Percentiles rank a stretch among this genome's conserved stretches.
Evolutionary conservation across 2,797 vertebrate genomes (phyloP).

Genomic region (Chromis chromis): DNA sequence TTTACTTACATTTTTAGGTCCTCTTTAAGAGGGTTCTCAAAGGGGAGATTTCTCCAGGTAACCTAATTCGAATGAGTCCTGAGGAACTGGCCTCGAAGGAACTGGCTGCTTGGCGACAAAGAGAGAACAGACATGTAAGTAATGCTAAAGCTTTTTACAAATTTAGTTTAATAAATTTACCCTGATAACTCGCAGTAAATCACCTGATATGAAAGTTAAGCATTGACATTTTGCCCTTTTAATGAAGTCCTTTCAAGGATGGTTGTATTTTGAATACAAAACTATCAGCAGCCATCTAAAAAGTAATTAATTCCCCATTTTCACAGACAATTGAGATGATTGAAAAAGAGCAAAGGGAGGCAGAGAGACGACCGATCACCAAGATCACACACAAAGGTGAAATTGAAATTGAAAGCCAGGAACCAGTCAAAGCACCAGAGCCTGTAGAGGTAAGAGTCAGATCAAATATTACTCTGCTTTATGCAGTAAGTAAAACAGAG

Average conservation of each 20-base stretch:
- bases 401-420: conserved; percentile 98
- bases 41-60: conserved; percentile 94
- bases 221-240: background rate
- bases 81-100: conserved; percentile 98
- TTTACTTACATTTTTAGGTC: conserved; percentile 73
- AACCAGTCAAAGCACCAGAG: conserved; percentile 92
- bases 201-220: background rate
- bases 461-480: background rate
- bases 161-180: background rate
- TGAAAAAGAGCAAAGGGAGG: conserved; percentile 98
- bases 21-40: conserved; percentile 95
- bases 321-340: conserved; percentile 99
- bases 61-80: conserved; percentile 97
- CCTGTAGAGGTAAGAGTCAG: conserved; percentile 85
- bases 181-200: background rate
- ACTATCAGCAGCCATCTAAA: background rate
- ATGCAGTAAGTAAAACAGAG: background rate
- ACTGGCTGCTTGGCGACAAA: conserved; percentile 96
- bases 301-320: conserved; percentile 31
- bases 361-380: conserved; percentile 95
- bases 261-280: conserved; percentile 13
- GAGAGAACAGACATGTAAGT: conserved; percentile 98
- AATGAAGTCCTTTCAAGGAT: background rate
- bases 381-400: conserved; percentile 99
- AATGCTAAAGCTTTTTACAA: background rate